phyloP scores from a whole-genome alignment of 2,888 invertebrate species.

The Perizoma affinitatum region DNA sequence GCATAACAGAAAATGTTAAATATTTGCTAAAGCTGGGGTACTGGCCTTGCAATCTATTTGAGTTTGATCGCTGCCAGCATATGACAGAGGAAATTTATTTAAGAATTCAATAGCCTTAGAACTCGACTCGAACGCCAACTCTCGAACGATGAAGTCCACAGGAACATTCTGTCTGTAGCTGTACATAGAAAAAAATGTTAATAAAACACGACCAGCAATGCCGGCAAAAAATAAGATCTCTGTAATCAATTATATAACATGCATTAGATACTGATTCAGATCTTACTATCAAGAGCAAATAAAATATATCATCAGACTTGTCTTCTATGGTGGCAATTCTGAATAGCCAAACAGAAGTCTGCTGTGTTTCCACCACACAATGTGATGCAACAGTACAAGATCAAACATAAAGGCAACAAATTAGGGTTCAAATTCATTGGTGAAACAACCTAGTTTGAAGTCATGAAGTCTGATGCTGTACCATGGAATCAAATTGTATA shows the following conservation, averaged over 20 bases:
- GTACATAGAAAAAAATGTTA: constrained; percentile 84
- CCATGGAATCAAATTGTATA: too few species aligned
- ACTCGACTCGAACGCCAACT: constrained; percentile 93
- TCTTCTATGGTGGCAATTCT: not conserved
- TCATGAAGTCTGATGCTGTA: too few species aligned
- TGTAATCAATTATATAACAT: not conserved
- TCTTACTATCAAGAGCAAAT: too few species aligned
- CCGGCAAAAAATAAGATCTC: constrained; percentile 39
- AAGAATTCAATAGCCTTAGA: constrained; percentile 95
- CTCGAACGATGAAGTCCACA: constrained; percentile 92
- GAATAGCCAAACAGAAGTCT: not conserved
- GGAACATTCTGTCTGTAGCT: constrained; percentile 97
- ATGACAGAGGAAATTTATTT: constrained; percentile 90
- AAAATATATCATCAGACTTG: not conserved
- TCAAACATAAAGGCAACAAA: too few species aligned
- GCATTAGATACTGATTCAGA: too few species aligned
- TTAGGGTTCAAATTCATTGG: too few species aligned
- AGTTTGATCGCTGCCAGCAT: constrained; percentile 87
- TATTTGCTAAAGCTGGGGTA: constrained; percentile 83
- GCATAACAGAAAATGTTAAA: constrained; percentile 80
- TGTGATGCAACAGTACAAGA: too few species aligned
- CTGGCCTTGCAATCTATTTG: constrained; percentile 96
- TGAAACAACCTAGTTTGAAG: too few species aligned
- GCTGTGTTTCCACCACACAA: too few species aligned
- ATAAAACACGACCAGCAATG: constrained; percentile 67